phyloP scores from a whole-genome alignment of 2,113 vertebrate genomes.

The Candoia aspera region DNA sequence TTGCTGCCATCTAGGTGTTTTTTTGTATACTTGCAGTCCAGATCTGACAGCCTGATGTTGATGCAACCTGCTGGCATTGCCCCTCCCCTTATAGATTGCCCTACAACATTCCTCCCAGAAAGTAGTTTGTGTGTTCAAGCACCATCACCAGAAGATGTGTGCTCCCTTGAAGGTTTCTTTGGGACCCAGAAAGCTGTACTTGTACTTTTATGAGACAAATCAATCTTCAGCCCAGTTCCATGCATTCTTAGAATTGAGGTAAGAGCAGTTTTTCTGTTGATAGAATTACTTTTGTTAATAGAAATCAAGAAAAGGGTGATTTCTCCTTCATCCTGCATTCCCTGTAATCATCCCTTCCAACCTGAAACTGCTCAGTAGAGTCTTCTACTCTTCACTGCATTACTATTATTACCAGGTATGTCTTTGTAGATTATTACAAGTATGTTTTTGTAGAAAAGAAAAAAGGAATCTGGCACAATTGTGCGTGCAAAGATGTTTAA shows the following conservation, averaged over 20 bases:
- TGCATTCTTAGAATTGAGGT: not conserved
- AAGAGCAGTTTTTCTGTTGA: not conserved
- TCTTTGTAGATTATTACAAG: not conserved
- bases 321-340: not conserved
- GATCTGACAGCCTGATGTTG: too few species aligned
- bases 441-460: not conserved
- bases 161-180: too few species aligned
- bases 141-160: not conserved
- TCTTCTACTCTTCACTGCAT: not conserved
- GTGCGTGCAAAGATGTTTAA: not conserved
- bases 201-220: not conserved
- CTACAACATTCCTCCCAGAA: not conserved
- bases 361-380: not conserved
- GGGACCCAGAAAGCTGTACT: not conserved
- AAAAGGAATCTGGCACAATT: not conserved
- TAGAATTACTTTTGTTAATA: not conserved
- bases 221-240: not conserved
- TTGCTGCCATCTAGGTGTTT: not conserved
- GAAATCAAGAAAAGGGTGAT: not conserved
- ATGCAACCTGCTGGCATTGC: not conserved
- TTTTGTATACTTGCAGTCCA: not conserved
- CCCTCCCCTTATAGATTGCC: not conserved
- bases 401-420: too few species aligned
- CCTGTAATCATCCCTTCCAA: not conserved
- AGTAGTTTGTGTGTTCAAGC: not conserved